Evolutionary conservation across 2,113 vertebrate genomes (phyloP).

Genomic region (Chlamydotis undulata): DNA sequence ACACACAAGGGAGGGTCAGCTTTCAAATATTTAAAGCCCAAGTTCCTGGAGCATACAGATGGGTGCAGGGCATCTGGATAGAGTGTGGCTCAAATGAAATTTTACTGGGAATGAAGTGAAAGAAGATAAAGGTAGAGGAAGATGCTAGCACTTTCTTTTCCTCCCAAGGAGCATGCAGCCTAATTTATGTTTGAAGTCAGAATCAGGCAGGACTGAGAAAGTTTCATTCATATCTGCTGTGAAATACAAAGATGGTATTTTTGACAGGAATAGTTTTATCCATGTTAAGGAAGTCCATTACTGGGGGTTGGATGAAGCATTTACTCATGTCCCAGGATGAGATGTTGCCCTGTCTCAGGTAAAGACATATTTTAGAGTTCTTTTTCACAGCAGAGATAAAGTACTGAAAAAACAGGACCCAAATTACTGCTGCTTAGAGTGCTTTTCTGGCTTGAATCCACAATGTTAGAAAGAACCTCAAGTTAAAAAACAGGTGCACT

Average conservation of each 20-base stretch:
- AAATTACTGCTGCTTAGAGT: neutral
- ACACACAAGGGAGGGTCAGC: neutral
- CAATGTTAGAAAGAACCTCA: slow-evolving; percentile 22
- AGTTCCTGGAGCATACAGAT: neutral
- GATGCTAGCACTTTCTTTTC: neutral
- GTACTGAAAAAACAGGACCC: neutral
- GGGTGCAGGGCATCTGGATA: neutral
- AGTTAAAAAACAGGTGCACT: slow-evolving; percentile 55
- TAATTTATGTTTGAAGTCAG: neutral
- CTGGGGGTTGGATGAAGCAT: neutral
- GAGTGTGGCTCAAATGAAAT: neutral
- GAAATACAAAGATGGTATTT: neutral
- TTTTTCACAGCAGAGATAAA: slow-evolving; percentile 33
- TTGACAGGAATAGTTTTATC: neutral
- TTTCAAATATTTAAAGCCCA: neutral
- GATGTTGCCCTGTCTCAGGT: slow-evolving; percentile 6
- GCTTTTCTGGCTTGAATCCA: slow-evolving; percentile 59
- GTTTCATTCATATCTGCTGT: neutral
- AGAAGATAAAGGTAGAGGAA: neutral
- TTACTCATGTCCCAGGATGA: neutral
- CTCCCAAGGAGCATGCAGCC: neutral
- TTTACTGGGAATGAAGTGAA: neutral
- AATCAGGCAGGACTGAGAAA: neutral
- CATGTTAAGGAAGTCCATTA: neutral
- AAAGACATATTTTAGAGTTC: neutral